Conservation (phyloP, 1,140 invertebrate genomes). For the Drosophila fuyamai region DNA sequence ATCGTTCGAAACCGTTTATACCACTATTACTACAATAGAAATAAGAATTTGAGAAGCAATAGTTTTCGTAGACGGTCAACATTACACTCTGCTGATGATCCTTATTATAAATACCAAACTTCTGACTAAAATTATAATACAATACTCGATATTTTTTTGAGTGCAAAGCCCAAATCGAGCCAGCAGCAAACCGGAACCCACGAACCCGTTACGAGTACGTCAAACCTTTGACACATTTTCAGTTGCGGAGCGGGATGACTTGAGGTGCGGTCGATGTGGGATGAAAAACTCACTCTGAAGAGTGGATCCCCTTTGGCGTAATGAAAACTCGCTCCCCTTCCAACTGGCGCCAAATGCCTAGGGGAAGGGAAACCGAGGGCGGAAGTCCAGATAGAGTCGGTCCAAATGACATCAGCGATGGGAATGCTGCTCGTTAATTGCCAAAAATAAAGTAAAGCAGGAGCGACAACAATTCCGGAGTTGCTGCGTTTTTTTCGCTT, state of each 20-base stretch:
- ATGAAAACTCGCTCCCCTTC: constrained; percentile 14
- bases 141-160: background rate
- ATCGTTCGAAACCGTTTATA: too few relatives aligned
- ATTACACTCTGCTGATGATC: too few relatives aligned
- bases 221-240: constrained; percentile 51
- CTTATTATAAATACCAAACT: too few relatives aligned
- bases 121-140: too few relatives aligned
- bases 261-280: constrained; percentile 26
- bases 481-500: constrained; percentile 17
- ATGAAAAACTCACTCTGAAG: background rate
- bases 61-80: too few relatives aligned
- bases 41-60: too few relatives aligned
- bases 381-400: background rate
- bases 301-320: constrained; percentile 7
- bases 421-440: constrained; percentile 45
- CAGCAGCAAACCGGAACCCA: constrained; percentile 14
- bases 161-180: constrained; percentile 12
- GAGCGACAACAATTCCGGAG: constrained; percentile 36
- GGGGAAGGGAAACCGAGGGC: background rate
- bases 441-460: constrained; percentile 51
- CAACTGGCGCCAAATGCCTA: background rate
- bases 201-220: constrained; percentile 31
- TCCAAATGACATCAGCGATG: constrained; percentile 32
- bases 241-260: constrained; percentile 20
- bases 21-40: too few relatives aligned